These are phyloP conservation scores for Schizothorax lantsangensis DNA, from an alignment of 2,797 vertebrate genomes.

Conservation along the genomic window DNA sequence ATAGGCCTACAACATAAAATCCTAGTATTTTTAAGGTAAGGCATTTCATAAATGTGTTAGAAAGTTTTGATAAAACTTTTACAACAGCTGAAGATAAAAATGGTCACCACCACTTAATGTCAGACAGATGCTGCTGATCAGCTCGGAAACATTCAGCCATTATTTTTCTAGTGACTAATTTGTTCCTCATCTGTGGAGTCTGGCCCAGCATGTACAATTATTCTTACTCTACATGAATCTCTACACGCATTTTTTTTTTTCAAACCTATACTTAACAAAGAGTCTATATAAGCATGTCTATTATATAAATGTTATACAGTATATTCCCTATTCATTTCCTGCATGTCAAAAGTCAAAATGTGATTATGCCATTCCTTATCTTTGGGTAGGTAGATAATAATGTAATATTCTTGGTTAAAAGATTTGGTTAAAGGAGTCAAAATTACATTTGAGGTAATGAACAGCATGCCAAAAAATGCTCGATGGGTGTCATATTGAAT, in stretches of 20 bases:
- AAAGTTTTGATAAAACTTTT: not conserved
- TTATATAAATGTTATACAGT: not conserved
- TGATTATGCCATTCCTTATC: not conserved
- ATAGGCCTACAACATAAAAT: not conserved
- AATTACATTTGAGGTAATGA: not conserved
- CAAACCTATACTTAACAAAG: not conserved
- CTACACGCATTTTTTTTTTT: not conserved
- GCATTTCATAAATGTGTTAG: not conserved
- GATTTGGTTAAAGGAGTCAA: not conserved
- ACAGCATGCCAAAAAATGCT: not conserved
- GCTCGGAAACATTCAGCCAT: slow-evolving; percentile 4
- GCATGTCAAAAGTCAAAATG: not conserved
- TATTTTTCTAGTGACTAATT: slow-evolving; percentile 35
- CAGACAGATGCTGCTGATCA: slow-evolving; percentile 25
- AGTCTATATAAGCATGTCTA: not conserved
- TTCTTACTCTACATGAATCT: slow-evolving; percentile 34
- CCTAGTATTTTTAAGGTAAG: not conserved
- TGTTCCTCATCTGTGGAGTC: slow-evolving; percentile 17
- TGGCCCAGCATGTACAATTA: slow-evolving; percentile 9
- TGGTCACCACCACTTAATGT: slow-evolving; percentile 12
- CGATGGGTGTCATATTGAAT: not conserved
- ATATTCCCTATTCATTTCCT: not conserved
- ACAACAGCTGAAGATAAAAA: not conserved
- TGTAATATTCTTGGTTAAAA: not conserved
- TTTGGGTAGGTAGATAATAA: not conserved